Evolutionary conservation across 2,797 vertebrate genomes (phyloP).

Genomic region (Tragopan temminckii): DNA sequence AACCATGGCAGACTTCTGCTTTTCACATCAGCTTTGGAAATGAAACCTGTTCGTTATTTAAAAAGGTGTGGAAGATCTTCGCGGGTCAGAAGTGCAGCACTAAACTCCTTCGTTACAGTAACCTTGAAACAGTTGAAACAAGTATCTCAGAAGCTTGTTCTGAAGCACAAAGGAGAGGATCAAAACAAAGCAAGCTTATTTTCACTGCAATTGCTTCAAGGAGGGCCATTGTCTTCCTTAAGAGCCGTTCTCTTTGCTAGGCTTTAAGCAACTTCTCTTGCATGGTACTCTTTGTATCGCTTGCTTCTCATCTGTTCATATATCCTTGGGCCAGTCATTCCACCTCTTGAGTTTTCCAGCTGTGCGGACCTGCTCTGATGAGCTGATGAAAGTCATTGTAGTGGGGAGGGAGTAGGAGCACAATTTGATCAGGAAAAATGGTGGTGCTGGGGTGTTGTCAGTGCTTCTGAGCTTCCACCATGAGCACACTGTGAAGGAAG

Average conservation of each 20-base stretch:
- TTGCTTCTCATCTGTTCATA: slow-evolving; percentile 24
- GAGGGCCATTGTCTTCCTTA: slow-evolving; percentile 15
- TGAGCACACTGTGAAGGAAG: background rate
- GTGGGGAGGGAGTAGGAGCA: background rate
- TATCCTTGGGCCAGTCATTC: background rate
- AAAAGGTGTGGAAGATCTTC: background rate
- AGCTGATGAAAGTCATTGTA: background rate
- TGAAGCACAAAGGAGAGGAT: background rate
- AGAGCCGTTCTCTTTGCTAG: slow-evolving; percentile 50
- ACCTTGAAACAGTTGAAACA: slow-evolving; percentile 6
- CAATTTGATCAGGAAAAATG: background rate
- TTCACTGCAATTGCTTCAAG: slow-evolving; percentile 3
- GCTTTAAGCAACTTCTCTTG: slow-evolving; percentile 47
- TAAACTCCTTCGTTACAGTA: background rate
- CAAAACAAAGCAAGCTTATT: slow-evolving; percentile 64
- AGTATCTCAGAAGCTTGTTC: background rate
- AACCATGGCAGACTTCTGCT: background rate
- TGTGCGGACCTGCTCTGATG: background rate
- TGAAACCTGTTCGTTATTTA: background rate
- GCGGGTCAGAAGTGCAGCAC: background rate
- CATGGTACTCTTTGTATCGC: slow-evolving; percentile 19
- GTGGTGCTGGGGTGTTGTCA: background rate
- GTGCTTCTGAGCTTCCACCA: fast-evolving
- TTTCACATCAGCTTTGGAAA: background rate
- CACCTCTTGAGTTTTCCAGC: background rate